Percentiles rank a stretch among this genome's conserved stretches.
phyloP scores from a whole-genome alignment of 2,113 vertebrate species.

The Porphyrio hochstetteri region DNA sequence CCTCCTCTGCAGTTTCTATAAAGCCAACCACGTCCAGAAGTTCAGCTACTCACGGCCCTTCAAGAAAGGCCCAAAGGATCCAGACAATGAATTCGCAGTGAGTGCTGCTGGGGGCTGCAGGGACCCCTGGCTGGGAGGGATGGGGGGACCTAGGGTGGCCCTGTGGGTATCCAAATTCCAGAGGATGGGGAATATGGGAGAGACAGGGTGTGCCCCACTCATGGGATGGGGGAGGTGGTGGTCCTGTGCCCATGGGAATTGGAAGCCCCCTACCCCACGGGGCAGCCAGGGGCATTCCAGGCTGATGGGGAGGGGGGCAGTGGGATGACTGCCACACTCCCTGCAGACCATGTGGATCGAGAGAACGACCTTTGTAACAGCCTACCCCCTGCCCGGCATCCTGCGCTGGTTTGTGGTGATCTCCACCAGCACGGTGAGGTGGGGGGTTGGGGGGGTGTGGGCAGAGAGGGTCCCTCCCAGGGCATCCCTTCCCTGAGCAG shows the following conservation, averaged over 20 bases:
- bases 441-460: too few relatives aligned
- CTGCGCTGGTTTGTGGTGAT: conserved; percentile 61
- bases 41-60: conserved; percentile 69
- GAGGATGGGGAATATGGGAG: background rate
- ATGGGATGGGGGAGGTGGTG: background rate
- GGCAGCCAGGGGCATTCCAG: background rate
- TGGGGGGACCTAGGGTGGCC: fast-evolving
- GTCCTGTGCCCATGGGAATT: background rate
- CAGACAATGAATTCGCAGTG: conserved; percentile 69
- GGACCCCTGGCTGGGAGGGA: background rate
- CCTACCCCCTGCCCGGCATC: conserved; percentile 65
- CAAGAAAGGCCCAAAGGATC: conserved; percentile 57
- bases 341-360: conserved; percentile 65
- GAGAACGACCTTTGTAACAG: conserved; percentile 51
- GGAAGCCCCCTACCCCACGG: fast-evolving
- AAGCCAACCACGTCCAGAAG: conserved; percentile 50
- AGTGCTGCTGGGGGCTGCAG: background rate
- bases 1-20: conserved; percentile 56
- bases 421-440: conserved; percentile 50
- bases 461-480: background rate
- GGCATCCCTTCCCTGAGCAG: background rate
- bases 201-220: fast-evolving
- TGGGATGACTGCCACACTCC: background rate
- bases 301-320: background rate
- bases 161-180: background rate